Conservation (phyloP, 2,113 vertebrate genomes). For the Nannobrachium achirus region DNA sequence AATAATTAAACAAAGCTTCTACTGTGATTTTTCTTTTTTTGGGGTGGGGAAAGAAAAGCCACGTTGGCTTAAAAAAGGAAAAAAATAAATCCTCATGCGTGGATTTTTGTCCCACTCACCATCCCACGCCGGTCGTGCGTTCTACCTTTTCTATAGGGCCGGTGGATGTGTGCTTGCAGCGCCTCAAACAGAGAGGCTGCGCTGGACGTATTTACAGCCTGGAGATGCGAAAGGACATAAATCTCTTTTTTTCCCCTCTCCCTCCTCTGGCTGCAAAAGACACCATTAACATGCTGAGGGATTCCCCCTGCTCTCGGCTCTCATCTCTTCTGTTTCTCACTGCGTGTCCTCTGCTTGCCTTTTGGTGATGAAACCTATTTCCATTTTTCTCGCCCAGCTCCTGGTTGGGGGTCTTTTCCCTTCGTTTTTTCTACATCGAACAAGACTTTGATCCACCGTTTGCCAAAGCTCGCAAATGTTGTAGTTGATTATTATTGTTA, state of each 20-base stretch:
- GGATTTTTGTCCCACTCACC: conserved; percentile 86
- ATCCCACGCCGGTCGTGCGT: conserved; percentile 87
- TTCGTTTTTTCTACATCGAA: conserved; percentile 31
- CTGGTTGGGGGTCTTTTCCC: conserved; percentile 45
- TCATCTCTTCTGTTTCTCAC: conserved; percentile 76
- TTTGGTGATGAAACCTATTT: conserved; percentile 82
- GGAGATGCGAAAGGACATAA: conserved; percentile 85
- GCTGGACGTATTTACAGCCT: conserved; percentile 90
- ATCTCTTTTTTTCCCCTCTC: conserved; percentile 80
- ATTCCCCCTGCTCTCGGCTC: conserved; percentile 82
- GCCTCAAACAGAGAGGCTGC: conserved; percentile 81
- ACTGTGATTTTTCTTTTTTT: conserved; percentile 60
- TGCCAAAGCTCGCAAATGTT: conserved; percentile 1
- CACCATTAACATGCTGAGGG: conserved; percentile 90
- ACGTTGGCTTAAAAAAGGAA: conserved; percentile 82
- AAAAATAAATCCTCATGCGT: conserved; percentile 85
- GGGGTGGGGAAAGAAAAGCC: conserved; percentile 67
- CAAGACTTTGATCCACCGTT: conserved; percentile 42
- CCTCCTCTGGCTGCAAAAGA: conserved; percentile 84
- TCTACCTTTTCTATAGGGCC: conserved; percentile 80
- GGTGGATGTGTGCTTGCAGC: conserved; percentile 71
- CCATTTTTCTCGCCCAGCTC: conserved; percentile 66
- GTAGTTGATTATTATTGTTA: too few species aligned
- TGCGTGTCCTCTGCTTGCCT: conserved; percentile 76
- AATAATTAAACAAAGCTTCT: conserved; percentile 89